Conservation (phyloP, 2,113 vertebrate species). For the Ursus arctos region DNA sequence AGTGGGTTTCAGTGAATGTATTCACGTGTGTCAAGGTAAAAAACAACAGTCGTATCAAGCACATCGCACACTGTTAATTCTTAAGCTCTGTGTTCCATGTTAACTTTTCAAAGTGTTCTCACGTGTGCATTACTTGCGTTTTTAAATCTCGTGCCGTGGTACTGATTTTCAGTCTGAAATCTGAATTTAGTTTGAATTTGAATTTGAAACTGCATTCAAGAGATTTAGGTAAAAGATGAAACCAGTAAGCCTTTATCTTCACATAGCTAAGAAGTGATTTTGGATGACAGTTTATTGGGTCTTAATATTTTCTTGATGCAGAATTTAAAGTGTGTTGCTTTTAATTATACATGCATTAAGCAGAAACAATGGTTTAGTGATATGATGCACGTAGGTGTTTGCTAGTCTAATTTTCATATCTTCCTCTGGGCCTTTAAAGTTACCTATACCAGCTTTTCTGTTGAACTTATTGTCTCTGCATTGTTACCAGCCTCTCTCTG, state of each 20-base stretch:
- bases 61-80: background rate
- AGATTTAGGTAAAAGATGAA: slow-evolving; percentile 36
- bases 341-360: background rate
- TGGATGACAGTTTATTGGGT: background rate
- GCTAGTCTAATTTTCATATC: background rate
- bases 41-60: background rate
- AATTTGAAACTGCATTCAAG: background rate
- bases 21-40: slow-evolving; percentile 28
- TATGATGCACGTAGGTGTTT: background rate
- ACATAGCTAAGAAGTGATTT: background rate
- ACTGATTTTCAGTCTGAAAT: slow-evolving; percentile 12
- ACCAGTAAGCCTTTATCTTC: background rate
- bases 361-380: background rate
- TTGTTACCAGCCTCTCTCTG: background rate
- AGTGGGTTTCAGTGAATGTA: background rate
- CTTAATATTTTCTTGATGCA: background rate
- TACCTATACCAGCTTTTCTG: background rate
- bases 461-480: background rate
- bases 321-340: background rate
- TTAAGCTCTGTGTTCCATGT: background rate
- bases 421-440: background rate
- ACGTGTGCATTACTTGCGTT: background rate
- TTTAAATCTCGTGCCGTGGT: background rate
- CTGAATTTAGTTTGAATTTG: slow-evolving; percentile 26
- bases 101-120: background rate